These are phyloP conservation scores for Sarotherodon lohbergeri DNA, from an alignment of 2,113 vertebrate genomes.

Conservation along the genomic window DNA sequence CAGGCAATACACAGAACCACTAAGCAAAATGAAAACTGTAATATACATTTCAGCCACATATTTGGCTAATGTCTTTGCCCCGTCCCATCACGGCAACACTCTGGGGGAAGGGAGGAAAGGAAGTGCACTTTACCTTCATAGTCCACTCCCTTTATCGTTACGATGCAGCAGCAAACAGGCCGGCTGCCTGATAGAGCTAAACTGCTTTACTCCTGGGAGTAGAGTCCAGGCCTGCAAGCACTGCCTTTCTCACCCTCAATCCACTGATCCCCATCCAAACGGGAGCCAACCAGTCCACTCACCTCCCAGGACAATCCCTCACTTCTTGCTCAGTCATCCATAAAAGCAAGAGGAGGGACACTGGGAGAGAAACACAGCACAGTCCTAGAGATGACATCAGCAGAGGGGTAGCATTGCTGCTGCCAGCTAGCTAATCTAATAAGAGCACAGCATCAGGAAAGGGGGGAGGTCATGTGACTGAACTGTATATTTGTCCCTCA, in stretches of 20 bases:
- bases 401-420: not conserved
- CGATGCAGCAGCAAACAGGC: conserved; percentile 36
- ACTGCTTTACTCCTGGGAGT: conserved; percentile 20
- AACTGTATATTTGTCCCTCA: not conserved
- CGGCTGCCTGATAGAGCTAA: not conserved
- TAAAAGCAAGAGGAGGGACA: not conserved
- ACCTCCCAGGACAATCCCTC: conserved; percentile 18
- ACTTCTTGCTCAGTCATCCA: conserved; percentile 34
- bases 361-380: not conserved
- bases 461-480: not conserved
- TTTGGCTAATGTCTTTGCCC: not conserved
- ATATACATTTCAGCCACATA: not conserved
- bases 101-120: not conserved
- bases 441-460: not conserved
- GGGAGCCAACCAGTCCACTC: conserved; percentile 9
- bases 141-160: conserved; percentile 22
- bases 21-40: not conserved
- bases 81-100: not conserved
- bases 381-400: conserved; percentile 55
- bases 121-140: conserved; percentile 69
- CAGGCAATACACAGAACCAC: not conserved
- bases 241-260: conserved; percentile 10
- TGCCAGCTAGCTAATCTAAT: conserved; percentile 44
- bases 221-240: not conserved
- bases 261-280: not conserved